Percentiles rank a stretch among this genome's conserved stretches.
Evolutionary conservation across 2,888 invertebrate species (phyloP).

Genomic region (Agrenia bidenticulata): DNA sequence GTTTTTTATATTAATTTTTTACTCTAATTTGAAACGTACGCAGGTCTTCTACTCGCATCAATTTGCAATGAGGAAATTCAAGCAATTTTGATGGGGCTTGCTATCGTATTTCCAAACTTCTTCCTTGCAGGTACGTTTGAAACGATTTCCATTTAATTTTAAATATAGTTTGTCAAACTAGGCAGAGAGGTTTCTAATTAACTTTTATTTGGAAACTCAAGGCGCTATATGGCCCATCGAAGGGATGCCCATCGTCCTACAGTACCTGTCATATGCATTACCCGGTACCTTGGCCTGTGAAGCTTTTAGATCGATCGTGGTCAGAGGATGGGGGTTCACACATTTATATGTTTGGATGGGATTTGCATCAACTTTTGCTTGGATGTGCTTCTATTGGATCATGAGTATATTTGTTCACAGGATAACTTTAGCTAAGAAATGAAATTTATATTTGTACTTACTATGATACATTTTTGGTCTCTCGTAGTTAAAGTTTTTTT

Average conservation of each 20-base stretch:
- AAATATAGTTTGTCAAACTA: too few relatives aligned
- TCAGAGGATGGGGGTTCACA: conserved; percentile 22
- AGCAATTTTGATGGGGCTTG: conserved; percentile 87
- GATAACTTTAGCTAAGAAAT: background rate
- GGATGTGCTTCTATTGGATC: conserved; percentile 36
- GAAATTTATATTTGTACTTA: background rate
- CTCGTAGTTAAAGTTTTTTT: too few relatives aligned
- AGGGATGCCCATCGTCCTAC: conserved; percentile 36
- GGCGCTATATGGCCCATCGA: conserved; percentile 39
- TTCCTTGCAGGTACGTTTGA: conserved; percentile 36
- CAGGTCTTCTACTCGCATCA: conserved; percentile 85
- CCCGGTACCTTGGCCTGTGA: conserved; percentile 31
- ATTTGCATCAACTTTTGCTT: conserved; percentile 32
- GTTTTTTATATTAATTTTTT: background rate
- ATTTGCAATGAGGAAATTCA: conserved; percentile 87
- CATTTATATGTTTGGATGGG: conserved; percentile 27
- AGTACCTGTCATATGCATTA: conserved; percentile 33
- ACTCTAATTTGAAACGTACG: conserved; percentile 33
- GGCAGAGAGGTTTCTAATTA: too few relatives aligned
- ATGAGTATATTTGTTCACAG: conserved; percentile 28
- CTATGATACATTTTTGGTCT: too few relatives aligned
- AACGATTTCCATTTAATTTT: too few relatives aligned
- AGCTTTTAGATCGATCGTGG: conserved; percentile 25
- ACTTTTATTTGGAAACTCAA: background rate
- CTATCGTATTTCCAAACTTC: conserved; percentile 61